These are phyloP conservation scores for Pygathrix nemaeus DNA, from an alignment of 2,113 vertebrate genomes.

Conservation along the genomic window DNA sequence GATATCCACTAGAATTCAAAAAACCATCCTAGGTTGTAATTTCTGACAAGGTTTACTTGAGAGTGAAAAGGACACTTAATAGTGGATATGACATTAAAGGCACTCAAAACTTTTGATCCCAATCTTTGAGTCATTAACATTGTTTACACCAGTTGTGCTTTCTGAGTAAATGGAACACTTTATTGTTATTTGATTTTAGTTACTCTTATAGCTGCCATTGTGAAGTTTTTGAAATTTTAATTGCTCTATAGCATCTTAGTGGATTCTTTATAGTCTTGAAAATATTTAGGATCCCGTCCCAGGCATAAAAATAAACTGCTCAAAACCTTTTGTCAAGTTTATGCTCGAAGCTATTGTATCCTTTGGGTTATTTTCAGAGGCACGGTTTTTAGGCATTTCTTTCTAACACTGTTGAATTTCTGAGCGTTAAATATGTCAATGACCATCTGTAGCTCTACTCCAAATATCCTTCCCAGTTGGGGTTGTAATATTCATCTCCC, in stretches of 20 bases:
- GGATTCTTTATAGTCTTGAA: slow-evolving; percentile 9
- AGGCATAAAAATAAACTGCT: slow-evolving; percentile 8
- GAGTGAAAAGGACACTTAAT: background rate
- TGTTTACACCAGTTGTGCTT: background rate
- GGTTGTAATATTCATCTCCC: background rate
- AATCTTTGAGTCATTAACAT: background rate
- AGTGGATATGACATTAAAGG: background rate
- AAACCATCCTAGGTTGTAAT: background rate
- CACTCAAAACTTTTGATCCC: background rate
- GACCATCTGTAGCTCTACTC: background rate
- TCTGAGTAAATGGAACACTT: background rate
- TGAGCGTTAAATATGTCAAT: background rate
- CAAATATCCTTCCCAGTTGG: background rate
- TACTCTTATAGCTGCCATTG: background rate
- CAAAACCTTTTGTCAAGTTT: background rate
- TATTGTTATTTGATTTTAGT: background rate
- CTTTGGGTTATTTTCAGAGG: background rate
- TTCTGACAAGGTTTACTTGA: background rate
- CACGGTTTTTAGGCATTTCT: background rate
- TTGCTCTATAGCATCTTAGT: background rate
- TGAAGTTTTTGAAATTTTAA: background rate
- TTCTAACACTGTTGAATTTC: background rate
- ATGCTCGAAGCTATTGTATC: background rate
- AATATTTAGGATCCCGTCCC: slow-evolving; percentile 1
- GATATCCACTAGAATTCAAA: background rate